These are phyloP conservation scores for Stictonetta naevosa DNA, from an alignment of 2,113 vertebrate species.

Conservation along the genomic window DNA sequence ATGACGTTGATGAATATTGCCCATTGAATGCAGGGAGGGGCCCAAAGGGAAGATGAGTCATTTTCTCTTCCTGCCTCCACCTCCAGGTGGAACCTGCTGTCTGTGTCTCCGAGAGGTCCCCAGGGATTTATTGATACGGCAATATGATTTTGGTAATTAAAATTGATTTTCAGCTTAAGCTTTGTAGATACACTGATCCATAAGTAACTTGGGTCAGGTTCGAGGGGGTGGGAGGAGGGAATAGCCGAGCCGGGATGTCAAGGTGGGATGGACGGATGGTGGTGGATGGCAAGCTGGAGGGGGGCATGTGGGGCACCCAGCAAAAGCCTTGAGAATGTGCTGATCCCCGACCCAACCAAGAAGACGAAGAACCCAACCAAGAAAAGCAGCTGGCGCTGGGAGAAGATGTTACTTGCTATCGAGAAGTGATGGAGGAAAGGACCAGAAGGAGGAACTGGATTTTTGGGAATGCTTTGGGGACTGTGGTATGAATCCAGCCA, in stretches of 20 bases:
- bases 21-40: neutral
- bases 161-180: conserved; percentile 79
- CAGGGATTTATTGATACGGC: conserved; percentile 67
- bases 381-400: conserved; percentile 12
- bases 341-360: neutral
- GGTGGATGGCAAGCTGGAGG: rapidly evolving
- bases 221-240: neutral
- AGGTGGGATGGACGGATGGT: rapidly evolving
- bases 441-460: neutral
- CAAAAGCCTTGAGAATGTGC: neutral
- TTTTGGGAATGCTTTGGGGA: neutral
- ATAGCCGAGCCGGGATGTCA: neutral
- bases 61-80: conserved; percentile 16
- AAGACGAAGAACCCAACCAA: neutral
- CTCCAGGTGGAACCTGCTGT: conserved; percentile 66
- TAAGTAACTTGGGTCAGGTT: conserved; percentile 59
- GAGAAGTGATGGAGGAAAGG: neutral
- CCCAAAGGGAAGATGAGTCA: conserved; percentile 26
- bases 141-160: conserved; percentile 80
- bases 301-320: neutral
- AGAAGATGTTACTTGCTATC: neutral
- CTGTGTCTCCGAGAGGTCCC: neutral
- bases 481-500: rapidly evolving
- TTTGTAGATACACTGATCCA: conserved; percentile 63
- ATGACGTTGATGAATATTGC: conserved; percentile 38